Conservation (phyloP, 1,140 invertebrate species). For the Platyscapa corneri region DNA sequence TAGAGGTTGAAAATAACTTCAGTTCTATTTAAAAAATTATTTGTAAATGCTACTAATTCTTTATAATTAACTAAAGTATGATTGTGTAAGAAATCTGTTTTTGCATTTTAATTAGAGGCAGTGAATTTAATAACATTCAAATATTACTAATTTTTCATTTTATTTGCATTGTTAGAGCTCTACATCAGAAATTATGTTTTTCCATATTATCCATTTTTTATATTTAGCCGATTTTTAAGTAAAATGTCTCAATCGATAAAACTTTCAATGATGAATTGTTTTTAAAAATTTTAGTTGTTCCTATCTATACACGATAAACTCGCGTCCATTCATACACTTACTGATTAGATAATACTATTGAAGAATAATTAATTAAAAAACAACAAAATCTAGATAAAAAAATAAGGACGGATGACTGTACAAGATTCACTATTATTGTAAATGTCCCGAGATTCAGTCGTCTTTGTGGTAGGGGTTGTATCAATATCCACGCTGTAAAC, state of each 20-base stretch:
- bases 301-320: background rate
- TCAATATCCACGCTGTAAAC: constrained; percentile 6
- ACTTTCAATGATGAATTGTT: background rate
- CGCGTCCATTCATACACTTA: background rate
- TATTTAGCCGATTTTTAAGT: background rate
- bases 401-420: background rate
- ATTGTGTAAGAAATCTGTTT: too few species aligned
- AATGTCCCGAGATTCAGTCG: background rate
- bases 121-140: too few species aligned
- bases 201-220: too few species aligned
- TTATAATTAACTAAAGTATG: too few species aligned
- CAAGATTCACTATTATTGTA: background rate
- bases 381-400: background rate
- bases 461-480: background rate
- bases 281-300: background rate
- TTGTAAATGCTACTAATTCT: too few species aligned
- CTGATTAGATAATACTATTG: background rate
- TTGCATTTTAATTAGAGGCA: too few species aligned
- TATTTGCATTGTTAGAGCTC: too few species aligned
- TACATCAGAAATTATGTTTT: too few species aligned
- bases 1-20: too few species aligned
- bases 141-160: too few species aligned
- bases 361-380: background rate
- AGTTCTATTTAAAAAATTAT: too few species aligned
- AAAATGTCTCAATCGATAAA: background rate